Conservation (phyloP, 2,797 vertebrate genomes). For the Hoplostethus atlanticus region DNA sequence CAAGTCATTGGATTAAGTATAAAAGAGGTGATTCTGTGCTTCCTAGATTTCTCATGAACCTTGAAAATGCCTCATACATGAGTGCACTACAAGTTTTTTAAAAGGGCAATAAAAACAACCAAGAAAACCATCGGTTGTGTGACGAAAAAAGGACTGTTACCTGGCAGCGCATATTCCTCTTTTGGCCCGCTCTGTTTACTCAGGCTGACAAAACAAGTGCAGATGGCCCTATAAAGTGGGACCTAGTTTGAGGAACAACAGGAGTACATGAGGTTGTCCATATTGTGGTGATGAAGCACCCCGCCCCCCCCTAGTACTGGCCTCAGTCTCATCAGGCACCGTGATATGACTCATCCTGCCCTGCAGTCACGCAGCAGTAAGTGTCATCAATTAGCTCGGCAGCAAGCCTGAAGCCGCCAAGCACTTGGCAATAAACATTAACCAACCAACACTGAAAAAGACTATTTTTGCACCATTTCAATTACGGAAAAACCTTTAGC, state of each 20-base stretch:
- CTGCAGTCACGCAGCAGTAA: neutral
- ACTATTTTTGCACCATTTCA: constrained; percentile 19
- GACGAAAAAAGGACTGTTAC: too few species aligned
- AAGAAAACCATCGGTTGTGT: too few species aligned
- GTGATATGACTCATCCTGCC: constrained; percentile 10
- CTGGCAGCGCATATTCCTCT: neutral
- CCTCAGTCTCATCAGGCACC: neutral
- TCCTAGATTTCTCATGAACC: neutral
- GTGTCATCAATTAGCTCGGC: neutral
- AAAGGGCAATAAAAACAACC: too few species aligned
- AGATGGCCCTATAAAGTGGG: too few species aligned
- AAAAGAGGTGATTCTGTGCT: neutral
- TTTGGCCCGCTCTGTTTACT: too few species aligned
- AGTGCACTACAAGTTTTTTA: neutral
- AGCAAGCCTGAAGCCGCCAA: neutral
- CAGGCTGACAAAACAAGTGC: too few species aligned
- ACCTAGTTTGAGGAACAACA: too few species aligned
- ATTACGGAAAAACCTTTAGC: neutral
- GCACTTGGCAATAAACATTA: too few species aligned
- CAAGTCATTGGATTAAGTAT: neutral
- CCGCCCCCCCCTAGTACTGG: neutral
- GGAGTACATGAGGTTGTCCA: too few species aligned
- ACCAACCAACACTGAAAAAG: neutral
- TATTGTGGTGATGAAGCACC: too few species aligned
- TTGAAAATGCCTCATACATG: constrained; percentile 1